Base-by-base conservation (phyloP, 2,797 vertebrate species). In the Acrossocheilus wenchowensis region DNA sequence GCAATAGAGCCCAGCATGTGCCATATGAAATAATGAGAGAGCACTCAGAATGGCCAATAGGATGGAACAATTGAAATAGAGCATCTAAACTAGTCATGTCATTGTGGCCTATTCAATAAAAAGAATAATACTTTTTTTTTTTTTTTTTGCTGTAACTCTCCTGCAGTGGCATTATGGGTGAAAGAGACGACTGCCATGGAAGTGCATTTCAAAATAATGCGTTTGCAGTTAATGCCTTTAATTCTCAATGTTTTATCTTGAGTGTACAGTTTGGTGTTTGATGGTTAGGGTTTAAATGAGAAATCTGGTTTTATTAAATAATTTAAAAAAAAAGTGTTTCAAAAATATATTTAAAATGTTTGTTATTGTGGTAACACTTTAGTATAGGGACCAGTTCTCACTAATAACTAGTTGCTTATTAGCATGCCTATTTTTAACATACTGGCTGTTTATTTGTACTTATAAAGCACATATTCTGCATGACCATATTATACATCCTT, bases 1-100 rank as follows among this genome's bases (percentile, higher is more conserved):
- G 86, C 64, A 88, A 87, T 41, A 80, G 69, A 71, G 60, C 88
- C 80, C 90, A 90, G 90, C 88, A 84, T 87, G 90, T 54, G 50
- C 41, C 9, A 62, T 80, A 86, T 86, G 83, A 87, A 89, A 89
- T 87, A 89, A 89, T 88, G 81, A 83, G 75, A 83, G 45, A 43
- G 57, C 69, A 39, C 77, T 86, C 86, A 52, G 87, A 71, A 87
- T 66, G 71, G 48, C 69, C 80, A 84, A 89, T 74, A 66, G 82
- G 75, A 86, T 64, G 81, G 66, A 75, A 87, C 85, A 87, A 88
- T 87, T 78, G 87, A 78, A 89, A 90, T 78, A 54, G 57, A 89
- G 88, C 83, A 88, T 78, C 90, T 80, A 83, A 87, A 83, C 50
- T 50, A 85, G 52, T 66, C 45, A 81, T 75, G 85, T 75, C 78